Evolutionary conservation across 2,888 invertebrate genomes (phyloP), one percentile per base, ranked within the genome.

Genomic region (Chesias legatella): DNA sequence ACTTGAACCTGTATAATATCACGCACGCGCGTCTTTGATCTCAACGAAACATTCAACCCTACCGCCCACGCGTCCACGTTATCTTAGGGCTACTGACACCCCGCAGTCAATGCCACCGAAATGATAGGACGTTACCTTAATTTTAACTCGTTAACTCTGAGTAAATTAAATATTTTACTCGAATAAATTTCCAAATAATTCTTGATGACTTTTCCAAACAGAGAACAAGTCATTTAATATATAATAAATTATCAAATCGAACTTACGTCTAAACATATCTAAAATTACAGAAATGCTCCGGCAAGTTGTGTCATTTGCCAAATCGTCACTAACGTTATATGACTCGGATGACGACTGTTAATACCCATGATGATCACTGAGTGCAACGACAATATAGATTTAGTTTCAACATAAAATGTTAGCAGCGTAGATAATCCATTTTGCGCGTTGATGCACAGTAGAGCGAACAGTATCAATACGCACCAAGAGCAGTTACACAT

Each of bases 361-460:
- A 3, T 17, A 17, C 13, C 13, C 13, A 17, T 17, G 13, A 17
- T 17, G 13, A 17, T 5, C 13, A 17, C 5, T 17, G 31, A n/a
- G n/a, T n/a, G 30, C 20, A 23, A 7, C 36, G 35, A 35, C 36
- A 48, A 42, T 43, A 52, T 43, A 35, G 43, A 43, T 43, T 45
- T 29, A 40, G 44, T 52, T 50, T 40, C 43, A 38, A 57, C 54
- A 65, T 52, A 43, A 48, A 60, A 55, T 58, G 60, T 62, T 67
- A 66, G 66, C 47, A 67, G 66, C 69, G 66, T 67, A 52, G 69
- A 69, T 73, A 77, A 76, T 74, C 63, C 58, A 60, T 69, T 44
- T 76, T 61, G 63, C 56, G 63, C 58, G 56, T 69, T 63, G 67
- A 74, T 75, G 75, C 66, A 71, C 77, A 79, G 67, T 70, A 73